Conservation (phyloP, 2,797 vertebrate species). For the Cynopterus sphinx region DNA sequence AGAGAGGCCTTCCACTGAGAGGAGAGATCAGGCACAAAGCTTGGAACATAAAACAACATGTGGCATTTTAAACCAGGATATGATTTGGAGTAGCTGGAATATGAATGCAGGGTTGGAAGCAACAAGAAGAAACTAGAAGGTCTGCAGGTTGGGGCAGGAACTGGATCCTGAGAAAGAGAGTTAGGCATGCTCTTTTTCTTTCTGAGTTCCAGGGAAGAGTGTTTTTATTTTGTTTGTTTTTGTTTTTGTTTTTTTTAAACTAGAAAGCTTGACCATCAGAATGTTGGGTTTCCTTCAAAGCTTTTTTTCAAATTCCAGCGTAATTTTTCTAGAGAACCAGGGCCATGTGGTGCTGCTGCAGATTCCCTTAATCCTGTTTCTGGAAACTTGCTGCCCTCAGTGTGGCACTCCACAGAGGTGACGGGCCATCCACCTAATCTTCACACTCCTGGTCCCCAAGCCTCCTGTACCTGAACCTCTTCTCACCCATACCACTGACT, state of each 20-base stretch:
- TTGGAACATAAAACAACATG: not conserved
- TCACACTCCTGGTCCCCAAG: not conserved
- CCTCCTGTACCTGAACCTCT: not conserved
- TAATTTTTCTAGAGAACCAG: not conserved
- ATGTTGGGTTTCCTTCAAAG: not conserved
- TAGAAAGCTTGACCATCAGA: not conserved
- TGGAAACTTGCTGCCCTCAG: not conserved
- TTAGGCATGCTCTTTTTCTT: not conserved
- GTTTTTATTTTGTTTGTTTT: no score
- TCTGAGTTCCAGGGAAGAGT: not conserved
- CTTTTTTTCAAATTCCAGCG: not conserved
- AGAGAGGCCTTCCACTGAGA: not conserved
- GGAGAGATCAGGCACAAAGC: not conserved
- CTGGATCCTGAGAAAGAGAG: not conserved
- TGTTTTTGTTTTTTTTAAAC: no score
- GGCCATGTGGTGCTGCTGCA: not conserved
- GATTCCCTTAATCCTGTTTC: not conserved
- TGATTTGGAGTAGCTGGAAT: not conserved
- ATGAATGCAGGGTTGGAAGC: not conserved
- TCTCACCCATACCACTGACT: not conserved
- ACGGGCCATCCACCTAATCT: not conserved
- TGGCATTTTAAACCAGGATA: not conserved
- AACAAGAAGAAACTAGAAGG: not conserved
- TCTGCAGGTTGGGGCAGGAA: not conserved
- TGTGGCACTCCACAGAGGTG: not conserved